A percentile compares a stretch with the other conserved stretches of the same genome.
Conservation (phyloP, 2,797 vertebrate species). For the Tarsius wallacei region DNA sequence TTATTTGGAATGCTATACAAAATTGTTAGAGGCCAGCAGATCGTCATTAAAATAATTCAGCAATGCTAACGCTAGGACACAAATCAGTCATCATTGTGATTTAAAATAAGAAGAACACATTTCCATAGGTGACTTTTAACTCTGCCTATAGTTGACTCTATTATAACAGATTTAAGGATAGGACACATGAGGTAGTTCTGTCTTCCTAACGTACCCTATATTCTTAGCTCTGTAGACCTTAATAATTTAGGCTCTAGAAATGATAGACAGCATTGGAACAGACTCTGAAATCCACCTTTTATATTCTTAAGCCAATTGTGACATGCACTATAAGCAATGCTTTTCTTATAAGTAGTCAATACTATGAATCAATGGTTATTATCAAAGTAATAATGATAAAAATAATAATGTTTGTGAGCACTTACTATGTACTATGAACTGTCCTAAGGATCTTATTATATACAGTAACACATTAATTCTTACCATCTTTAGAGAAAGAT, state of each 20-base stretch:
- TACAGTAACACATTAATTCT: background rate
- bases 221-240: background rate
- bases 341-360: background rate
- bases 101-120: background rate
- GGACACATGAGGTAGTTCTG: background rate
- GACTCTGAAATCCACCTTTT: background rate
- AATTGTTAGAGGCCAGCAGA: background rate
- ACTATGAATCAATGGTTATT: background rate
- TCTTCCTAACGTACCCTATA: background rate
- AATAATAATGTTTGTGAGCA: background rate
- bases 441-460: background rate
- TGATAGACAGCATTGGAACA: background rate
- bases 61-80: background rate
- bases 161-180: background rate
- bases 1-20: background rate
- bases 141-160: background rate
- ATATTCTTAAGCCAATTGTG: background rate
- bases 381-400: background rate
- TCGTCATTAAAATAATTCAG: background rate
- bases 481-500: background rate
- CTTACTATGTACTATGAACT: background rate
- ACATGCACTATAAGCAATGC: background rate
- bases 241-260: background rate
- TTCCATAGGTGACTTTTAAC: background rate
- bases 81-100: background rate